Evolutionary conservation across 2,113 vertebrate genomes (phyloP).

Genomic region (Phasianus colchicus): DNA sequence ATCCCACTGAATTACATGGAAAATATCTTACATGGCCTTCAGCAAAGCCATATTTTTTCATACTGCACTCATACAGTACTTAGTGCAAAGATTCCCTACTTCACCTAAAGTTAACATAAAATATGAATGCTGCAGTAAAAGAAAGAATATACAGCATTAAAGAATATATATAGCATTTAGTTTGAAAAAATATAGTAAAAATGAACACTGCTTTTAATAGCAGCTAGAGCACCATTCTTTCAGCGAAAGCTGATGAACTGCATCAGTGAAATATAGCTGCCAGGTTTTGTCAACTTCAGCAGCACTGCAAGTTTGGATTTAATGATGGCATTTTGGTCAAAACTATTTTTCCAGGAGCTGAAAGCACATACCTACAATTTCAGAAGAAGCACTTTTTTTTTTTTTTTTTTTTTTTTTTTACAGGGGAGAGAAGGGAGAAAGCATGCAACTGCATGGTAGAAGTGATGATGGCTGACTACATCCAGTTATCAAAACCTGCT

Average conservation of each 20-base stretch:
- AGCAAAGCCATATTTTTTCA: neutral
- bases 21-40: neutral
- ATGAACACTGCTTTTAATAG: neutral
- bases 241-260: neutral
- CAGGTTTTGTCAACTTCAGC: neutral
- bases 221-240: neutral
- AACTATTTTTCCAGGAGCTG: neutral
- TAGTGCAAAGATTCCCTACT: neutral
- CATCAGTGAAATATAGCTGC: neutral
- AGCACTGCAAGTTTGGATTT: neutral
- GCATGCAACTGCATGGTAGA: neutral
- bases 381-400: neutral
- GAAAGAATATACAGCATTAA: neutral
- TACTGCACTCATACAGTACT: neutral
- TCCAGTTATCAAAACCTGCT: neutral
- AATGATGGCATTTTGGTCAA: neutral
- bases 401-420: neutral
- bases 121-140: neutral
- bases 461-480: neutral
- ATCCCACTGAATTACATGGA: neutral
- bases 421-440: accelerated
- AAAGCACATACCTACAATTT: neutral
- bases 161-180: too few relatives aligned
- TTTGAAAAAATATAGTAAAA: neutral
- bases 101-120: neutral